phyloP scores from a whole-genome alignment of 2,113 vertebrate species.

The Mus musculus region GRCm39 chr10:47871501-47872000 shows the following conservation, averaged over 20 bases:
- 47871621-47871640: neutral
- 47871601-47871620: neutral
- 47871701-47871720: neutral
- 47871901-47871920: neutral
- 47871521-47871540: neutral
- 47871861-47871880: neutral
- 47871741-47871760: neutral
- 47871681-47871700: neutral
- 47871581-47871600: neutral
- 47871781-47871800: neutral
- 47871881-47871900: neutral
- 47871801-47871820: neutral
- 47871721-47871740: neutral
- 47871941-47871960: neutral
- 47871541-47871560: neutral
- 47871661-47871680: neutral
- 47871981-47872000: neutral
- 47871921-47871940: too few relatives aligned
- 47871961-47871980: neutral
- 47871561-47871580: neutral
- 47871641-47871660: neutral
- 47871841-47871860: neutral
- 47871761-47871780: neutral
- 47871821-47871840: neutral
- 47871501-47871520: neutral